Evolutionary conservation across 2,113 vertebrate genomes (phyloP), one percentile per base, ranked within the genome.

Genomic region (Tiliqua scincoides): DNA sequence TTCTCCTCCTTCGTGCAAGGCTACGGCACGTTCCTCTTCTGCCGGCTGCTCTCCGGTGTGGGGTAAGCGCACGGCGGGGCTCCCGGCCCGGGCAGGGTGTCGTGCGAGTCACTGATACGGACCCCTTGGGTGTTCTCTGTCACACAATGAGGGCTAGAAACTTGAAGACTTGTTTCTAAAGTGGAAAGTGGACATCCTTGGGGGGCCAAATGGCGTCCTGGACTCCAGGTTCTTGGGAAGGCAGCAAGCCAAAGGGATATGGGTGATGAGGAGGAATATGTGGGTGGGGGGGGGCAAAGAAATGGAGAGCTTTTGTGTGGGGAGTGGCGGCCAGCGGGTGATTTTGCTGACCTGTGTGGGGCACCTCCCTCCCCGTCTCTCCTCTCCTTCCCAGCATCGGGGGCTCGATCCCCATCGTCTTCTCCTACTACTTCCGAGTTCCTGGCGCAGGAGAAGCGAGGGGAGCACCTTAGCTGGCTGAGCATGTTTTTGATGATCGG

Each of bases 401-500:
- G 0, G 98, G 98, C 57, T 99, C 99, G 84, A 99, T 99, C 91
- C 99, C 99, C 87, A 99, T 99, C 1, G 98, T 99, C 73, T 99
- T 99, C 91, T 99, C 99, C 84, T 99, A 99, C 89, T 99, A 99
- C 94, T 99, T n/a, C 99, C 0, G 98, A 99, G 97, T 99, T 99
- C 93, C 96, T 99, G 96, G 98, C 98, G 0, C 99, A 99, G 97
- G 99, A 99, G 96, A 99, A 99, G 85, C 96, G 99, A 1, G 99
- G 99, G 11, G 99, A 99, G 88, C 99, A 99, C 91, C 95, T 99
- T 92, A 99, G 98, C 95, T 99, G 99, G 99, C 98, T 99, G 86
- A 99, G 98, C 94, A 99, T 99, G 98, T 99, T 99, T 95, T 99
- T 98, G 98, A 99, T 99, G 99, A 98, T 99, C 0, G 99, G 99